phyloP scores from a whole-genome alignment of 2,888 invertebrate species.

The Branchellion lobata region DNA sequence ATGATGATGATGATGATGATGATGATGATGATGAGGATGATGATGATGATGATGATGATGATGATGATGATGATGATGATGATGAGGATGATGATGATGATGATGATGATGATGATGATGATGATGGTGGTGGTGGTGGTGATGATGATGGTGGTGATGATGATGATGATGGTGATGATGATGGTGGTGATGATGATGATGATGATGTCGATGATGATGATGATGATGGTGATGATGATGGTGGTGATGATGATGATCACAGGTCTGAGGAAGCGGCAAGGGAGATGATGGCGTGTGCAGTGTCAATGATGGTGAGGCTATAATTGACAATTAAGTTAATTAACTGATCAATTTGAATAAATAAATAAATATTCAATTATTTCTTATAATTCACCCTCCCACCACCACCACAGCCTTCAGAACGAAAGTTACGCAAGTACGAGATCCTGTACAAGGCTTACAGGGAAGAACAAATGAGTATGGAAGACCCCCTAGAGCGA shows the following conservation, averaged over 20 bases:
- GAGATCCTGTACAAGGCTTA: conserved; percentile 82
- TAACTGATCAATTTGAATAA: conserved; percentile 32
- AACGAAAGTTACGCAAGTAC: conserved; percentile 86
- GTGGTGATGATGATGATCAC: background rate
- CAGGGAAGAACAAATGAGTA: conserved; percentile 67
- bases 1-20: background rate
- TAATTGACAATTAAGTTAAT: background rate
- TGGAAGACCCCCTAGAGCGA: conserved; percentile 65
- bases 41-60: conserved; percentile 59
- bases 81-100: conserved; percentile 23
- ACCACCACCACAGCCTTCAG: conserved; percentile 14
- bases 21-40: conserved; percentile 33
- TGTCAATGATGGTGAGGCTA: conserved; percentile 75
- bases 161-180: conserved; percentile 37
- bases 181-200: background rate
- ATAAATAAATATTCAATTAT: no score
- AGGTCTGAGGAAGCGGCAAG: conserved; percentile 78
- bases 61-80: conserved; percentile 59
- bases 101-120: background rate
- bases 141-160: conserved; percentile 59
- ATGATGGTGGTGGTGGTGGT: conserved; percentile 31
- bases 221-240: conserved; percentile 28
- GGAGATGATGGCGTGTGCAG: conserved; percentile 84
- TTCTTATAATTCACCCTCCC: background rate
- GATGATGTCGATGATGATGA: conserved; percentile 18